phyloP scores from a whole-genome alignment of 2,888 invertebrate species.

The Ormyrus nitidulus region DNA sequence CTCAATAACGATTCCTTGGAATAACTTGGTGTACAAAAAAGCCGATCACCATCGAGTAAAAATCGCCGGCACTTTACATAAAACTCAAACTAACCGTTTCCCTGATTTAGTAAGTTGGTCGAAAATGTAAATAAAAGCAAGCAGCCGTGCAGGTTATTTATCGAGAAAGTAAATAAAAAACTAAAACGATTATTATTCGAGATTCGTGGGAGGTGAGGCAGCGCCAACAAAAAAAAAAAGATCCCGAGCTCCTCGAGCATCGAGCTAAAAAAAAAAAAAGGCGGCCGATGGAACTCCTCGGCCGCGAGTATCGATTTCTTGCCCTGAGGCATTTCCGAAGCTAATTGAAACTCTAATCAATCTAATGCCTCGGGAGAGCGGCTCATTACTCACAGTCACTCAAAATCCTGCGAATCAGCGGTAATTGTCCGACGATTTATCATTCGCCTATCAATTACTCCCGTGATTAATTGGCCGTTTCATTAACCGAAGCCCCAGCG shows the following conservation, averaged over 20 bases:
- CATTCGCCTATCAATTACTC: slow-evolving; percentile 49
- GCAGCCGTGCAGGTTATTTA: too few relatives aligned
- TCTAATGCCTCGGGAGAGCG: slow-evolving; percentile 37
- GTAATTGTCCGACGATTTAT: slow-evolving; percentile 49
- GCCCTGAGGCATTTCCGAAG: slow-evolving; percentile 49
- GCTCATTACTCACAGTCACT: slow-evolving; percentile 49
- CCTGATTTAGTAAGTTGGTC: too few relatives aligned
- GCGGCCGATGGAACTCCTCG: background rate
- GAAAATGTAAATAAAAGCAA: too few relatives aligned
- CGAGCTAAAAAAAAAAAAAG: background rate
- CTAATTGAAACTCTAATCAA: slow-evolving; percentile 61
- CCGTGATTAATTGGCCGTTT: slow-evolving; percentile 50
- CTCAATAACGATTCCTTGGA: too few relatives aligned
- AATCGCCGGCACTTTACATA: too few relatives aligned
- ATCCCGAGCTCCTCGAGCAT: background rate
- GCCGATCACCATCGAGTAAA: too few relatives aligned
- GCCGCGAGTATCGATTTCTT: slow-evolving; percentile 41
- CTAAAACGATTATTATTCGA: background rate
- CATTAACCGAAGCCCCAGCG: slow-evolving; percentile 17
- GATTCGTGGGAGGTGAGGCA: background rate
- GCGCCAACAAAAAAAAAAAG: background rate
- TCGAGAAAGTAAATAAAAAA: too few relatives aligned
- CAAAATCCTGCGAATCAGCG: slow-evolving; percentile 42
- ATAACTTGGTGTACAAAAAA: too few relatives aligned
- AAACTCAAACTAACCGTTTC: too few relatives aligned